Base-by-base conservation (phyloP, 2,888 invertebrate species). In the Eudasyphora cyanicolor region DNA sequence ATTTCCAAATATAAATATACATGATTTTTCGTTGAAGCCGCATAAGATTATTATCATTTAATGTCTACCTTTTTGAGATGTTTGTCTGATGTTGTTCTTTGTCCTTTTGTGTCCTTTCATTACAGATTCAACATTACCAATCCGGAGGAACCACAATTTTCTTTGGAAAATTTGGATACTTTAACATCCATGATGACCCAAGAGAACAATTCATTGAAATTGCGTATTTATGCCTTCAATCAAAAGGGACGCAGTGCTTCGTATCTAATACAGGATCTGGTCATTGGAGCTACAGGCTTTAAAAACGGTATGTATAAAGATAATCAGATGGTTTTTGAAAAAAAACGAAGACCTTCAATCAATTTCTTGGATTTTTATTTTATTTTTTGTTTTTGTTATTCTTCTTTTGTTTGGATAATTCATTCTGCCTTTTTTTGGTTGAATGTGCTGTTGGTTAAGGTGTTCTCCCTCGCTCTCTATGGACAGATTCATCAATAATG, bases 151-250 rank as follows among this genome's bases (percentile, higher is more conserved):
- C 91, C 92, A 2, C 91, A 90, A 76, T 92, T 92, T 75, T 88
- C 92, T 14, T 85, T 92, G 81, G 92, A 92, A 79, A 92, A 92
- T 84, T 94, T 94, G 82, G 95, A 96, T 90, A 96, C 97, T 49
- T 92, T 94, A 87, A 97, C 97, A 93, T 94, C 95, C 85, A 94
- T 97, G 88, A 95, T 96, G 89, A 95, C 96, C 76, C 93, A 97
- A 88, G 96, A 96, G 92, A 96, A 96, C 89, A 95, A 96, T 86
- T 95, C 96, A 73, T 95, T 96, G 91, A 94, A 96, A 88, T 94
- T 97, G 85, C 95, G 94, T 71, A 95, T 97, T 79, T 95, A 95
- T 89, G 95, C 97, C 35, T 94, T 95, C 88, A 97, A 97, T 93
- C 94, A 95, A 88, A 97, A 97, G 92, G 97, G 97, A 51, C 94